Percentiles rank a stretch among this genome's conserved stretches.
These are phyloP conservation scores for Acleris cristana DNA, from an alignment of 2,888 invertebrate genomes.

Conservation along the genomic window DNA sequence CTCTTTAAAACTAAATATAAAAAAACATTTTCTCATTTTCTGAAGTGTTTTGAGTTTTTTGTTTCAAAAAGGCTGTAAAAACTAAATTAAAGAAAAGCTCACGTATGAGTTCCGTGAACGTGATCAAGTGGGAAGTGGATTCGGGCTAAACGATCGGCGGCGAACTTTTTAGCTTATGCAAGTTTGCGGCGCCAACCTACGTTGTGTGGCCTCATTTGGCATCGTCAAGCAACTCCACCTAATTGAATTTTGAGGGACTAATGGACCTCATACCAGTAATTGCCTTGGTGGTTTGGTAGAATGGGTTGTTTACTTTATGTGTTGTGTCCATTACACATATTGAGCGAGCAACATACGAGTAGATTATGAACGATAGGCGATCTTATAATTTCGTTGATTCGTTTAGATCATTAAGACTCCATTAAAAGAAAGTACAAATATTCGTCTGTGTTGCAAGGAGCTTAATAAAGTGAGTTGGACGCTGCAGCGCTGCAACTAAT, in stretches of 20 bases:
- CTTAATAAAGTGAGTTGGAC: not conserved
- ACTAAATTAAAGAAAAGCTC: constrained; percentile 37
- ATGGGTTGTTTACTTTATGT: constrained; percentile 12
- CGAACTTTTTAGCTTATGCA: constrained; percentile 61
- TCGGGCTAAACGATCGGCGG: constrained; percentile 60
- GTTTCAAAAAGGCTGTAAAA: not conserved
- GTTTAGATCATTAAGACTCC: not conserved
- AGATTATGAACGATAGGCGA: not conserved
- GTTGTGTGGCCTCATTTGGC: constrained; percentile 54
- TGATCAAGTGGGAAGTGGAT: constrained; percentile 56
- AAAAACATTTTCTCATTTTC: too few relatives aligned
- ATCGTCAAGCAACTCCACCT: constrained; percentile 47
- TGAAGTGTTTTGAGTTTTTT: too few relatives aligned
- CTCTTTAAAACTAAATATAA: not conserved
- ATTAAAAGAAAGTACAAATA: not conserved
- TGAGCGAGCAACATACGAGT: not conserved
- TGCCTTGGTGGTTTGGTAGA: constrained; percentile 2
- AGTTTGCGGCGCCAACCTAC: constrained; percentile 50
- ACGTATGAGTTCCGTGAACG: constrained; percentile 50
- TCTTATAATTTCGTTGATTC: not conserved
- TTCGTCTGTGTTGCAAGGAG: too few relatives aligned
- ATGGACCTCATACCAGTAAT: constrained; percentile 26
- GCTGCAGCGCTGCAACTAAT: not conserved
- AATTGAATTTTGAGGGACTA: constrained; percentile 42
- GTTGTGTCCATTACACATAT: constrained; percentile 10